phyloP scores from a whole-genome alignment of 2,888 invertebrate species.

The Formica aserva region DNA sequence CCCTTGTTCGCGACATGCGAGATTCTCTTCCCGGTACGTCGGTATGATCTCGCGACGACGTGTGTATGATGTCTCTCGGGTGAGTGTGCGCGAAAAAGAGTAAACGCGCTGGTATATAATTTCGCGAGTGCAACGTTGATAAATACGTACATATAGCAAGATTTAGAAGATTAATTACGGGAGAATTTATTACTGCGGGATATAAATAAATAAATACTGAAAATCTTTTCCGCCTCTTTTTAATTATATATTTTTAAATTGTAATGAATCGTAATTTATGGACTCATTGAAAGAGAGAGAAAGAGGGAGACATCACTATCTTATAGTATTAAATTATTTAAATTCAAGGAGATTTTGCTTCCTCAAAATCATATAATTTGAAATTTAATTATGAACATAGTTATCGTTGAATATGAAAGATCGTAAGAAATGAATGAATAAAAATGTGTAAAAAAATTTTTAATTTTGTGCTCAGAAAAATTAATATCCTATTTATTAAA shows the following conservation, averaged over 20 bases:
- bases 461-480: background rate
- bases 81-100: conserved; percentile 7
- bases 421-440: background rate
- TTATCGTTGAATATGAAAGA: background rate
- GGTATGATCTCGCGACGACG: background rate
- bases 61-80: background rate
- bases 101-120: background rate
- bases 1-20: conserved; percentile 44
- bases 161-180: conserved; percentile 20
- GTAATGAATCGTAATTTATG: conserved; percentile 8
- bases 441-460: background rate
- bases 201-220: conserved; percentile 26
- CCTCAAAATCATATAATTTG: background rate
- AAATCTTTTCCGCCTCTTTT: background rate
- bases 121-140: background rate
- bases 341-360: background rate
- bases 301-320: background rate
- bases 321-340: background rate
- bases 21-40: conserved; percentile 2
- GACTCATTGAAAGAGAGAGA: background rate
- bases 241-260: background rate
- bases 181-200: conserved; percentile 1
- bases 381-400: background rate
- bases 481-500: background rate
- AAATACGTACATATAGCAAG: conserved; percentile 10